A percentile compares a stretch with the other conserved stretches of the same genome.
These are phyloP conservation scores for Leptinotarsa lineolata DNA, from an alignment of 1,140 invertebrate genomes.

Conservation along the genomic window DNA sequence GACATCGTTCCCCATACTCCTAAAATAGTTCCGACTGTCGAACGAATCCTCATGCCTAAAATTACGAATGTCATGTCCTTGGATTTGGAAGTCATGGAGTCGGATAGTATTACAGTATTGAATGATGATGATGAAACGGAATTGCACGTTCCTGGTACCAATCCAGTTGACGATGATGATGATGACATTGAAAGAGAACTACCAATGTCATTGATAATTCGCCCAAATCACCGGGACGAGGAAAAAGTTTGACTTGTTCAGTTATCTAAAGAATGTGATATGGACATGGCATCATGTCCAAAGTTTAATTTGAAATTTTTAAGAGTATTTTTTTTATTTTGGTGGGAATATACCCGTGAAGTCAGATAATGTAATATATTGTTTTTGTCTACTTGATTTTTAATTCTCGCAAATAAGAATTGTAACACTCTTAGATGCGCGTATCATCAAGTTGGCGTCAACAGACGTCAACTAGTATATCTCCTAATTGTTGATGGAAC, in stretches of 20 bases:
- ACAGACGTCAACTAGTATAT: too few species aligned
- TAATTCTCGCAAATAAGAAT: too few species aligned
- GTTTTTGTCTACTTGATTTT: too few species aligned
- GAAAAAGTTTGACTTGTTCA: neutral
- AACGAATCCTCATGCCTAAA: neutral
- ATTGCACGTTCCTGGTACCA: neutral
- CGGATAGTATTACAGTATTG: constrained; percentile 1
- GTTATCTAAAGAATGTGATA: neutral
- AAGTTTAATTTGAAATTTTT: too few species aligned
- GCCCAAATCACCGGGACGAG: neutral
- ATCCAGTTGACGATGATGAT: neutral
- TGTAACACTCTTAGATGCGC: too few species aligned
- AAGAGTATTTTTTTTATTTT: too few species aligned
- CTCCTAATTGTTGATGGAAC: too few species aligned
- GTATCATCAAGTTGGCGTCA: too few species aligned
- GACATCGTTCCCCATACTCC: neutral
- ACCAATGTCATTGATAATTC: constrained; percentile 10
- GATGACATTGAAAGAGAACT: constrained; percentile 13
- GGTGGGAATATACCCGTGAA: too few species aligned
- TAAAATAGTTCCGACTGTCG: neutral
- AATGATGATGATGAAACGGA: neutral
- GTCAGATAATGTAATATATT: too few species aligned
- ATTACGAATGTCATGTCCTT: neutral
- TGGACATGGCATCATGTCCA: neutral
- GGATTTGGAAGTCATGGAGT: neutral